Base-by-base conservation (phyloP, 2,113 vertebrate species). In the Diadophis punctatus region DNA sequence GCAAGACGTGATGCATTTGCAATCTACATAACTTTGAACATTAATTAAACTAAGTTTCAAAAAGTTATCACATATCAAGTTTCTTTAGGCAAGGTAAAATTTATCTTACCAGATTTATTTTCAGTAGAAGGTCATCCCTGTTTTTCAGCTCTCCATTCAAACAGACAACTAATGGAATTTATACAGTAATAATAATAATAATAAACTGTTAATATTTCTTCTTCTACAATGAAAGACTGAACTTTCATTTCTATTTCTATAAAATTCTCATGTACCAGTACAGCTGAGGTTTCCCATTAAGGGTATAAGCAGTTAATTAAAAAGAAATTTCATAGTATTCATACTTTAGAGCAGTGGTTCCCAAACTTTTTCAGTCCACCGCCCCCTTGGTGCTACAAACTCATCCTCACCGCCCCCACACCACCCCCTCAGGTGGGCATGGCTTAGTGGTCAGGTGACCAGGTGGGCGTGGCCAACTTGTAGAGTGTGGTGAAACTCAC, bases 211-310 rank as follows among this genome's bases (percentile, higher is more conserved):
- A 39, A 43, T 94, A 95, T 93, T 94, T 86, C 52, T 60, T 63
- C 74, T 92, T 93, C 86, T 93, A 89, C 87, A 93, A 1, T 88
- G 91, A 95, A 95, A 94, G 85, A 1, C n/a, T 92, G 90, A 95
- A 94, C 30, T 95, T 96, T 94, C 91, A 93, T 93, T 95, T 94
- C 92, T 39, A 92, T 93, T 95, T 94, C 91, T 52, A 43, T 93
- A 89, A 58, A 55, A 93, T 58, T 94, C 93, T 92, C n/a, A 80
- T 90, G 30, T 89, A 86, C 88, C 53, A 93, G 91, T 93, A 92
- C 58, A 94, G 60, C 25, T 90, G 53, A 91, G 52, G 25, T 92
- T 94, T 94, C 86, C 90, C 53, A 94, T 92, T n/a, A 90, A 12
- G 5, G 0, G 88, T 95, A 89, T 27, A 86, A 55, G 53, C 48